These are phyloP conservation scores for Schizaphis graminum DNA, from an alignment of 2,888 invertebrate species.

Conservation along the genomic window DNA sequence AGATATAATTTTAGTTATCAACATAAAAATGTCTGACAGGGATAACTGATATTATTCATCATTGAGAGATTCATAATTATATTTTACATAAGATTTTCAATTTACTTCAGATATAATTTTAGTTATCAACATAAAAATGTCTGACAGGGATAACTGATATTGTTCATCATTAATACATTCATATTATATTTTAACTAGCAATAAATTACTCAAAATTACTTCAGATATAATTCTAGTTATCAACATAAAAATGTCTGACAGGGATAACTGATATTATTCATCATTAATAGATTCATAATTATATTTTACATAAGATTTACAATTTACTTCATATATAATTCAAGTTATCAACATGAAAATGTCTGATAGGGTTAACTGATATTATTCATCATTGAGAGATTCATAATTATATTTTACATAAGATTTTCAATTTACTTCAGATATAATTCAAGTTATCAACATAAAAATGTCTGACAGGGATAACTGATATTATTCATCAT, in stretches of 20 bases:
- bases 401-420: too few species aligned
- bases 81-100: too few species aligned
- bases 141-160: slow-evolving; percentile 33
- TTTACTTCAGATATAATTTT: too few species aligned
- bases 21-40: neutral
- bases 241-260: too few species aligned
- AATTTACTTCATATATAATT: neutral
- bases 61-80: too few species aligned
- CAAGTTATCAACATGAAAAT: neutral
- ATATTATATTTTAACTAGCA: too few species aligned
- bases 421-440: neutral
- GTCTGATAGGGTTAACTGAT: slow-evolving; percentile 54
- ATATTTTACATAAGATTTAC: neutral
- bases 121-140: neutral
- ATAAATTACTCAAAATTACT: too few species aligned
- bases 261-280: too few species aligned
- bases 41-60: slow-evolving; percentile 8
- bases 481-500: slow-evolving; percentile 44
- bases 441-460: neutral
- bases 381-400: neutral
- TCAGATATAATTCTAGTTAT: too few species aligned
- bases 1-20: too few species aligned
- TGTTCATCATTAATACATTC: too few species aligned
- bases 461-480: slow-evolving; percentile 45
- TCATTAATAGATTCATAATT: neutral